Percentiles rank a stretch among this genome's conserved stretches.
Conservation (phyloP, 2,888 invertebrate genomes). For the Temnothorax rugatulus region DNA sequence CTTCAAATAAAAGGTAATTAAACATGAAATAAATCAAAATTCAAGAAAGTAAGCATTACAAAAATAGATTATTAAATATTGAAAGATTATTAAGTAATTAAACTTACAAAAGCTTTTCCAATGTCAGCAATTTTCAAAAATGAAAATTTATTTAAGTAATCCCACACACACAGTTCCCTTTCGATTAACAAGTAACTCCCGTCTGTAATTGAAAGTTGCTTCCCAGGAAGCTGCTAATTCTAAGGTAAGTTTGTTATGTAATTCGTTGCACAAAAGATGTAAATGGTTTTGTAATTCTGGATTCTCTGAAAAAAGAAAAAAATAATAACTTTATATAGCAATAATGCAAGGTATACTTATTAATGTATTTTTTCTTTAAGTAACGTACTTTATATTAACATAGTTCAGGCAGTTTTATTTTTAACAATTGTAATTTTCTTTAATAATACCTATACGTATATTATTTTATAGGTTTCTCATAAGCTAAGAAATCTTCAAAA, state of each 20-base stretch:
- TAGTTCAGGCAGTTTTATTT: too few relatives aligned
- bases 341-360: too few relatives aligned
- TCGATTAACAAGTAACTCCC: neutral
- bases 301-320: neutral
- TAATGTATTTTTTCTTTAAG: too few relatives aligned
- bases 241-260: neutral
- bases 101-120: slow-evolving; percentile 21
- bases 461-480: too few relatives aligned
- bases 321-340: neutral
- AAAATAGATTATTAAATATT: neutral
- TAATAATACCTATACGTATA: too few relatives aligned
- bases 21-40: neutral
- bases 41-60: neutral
- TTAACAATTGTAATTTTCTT: too few relatives aligned
- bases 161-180: slow-evolving; percentile 10
- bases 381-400: too few relatives aligned
- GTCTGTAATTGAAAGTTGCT: slow-evolving; percentile 8
- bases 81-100: too few relatives aligned
- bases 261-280: neutral
- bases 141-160: neutral
- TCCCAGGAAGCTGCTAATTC: neutral
- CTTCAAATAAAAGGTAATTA: neutral
- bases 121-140: neutral
- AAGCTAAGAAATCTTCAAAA: too few relatives aligned
- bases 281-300: neutral